Base-by-base conservation (phyloP, 2,888 invertebrate species). In the Dasypogon diadema region DNA sequence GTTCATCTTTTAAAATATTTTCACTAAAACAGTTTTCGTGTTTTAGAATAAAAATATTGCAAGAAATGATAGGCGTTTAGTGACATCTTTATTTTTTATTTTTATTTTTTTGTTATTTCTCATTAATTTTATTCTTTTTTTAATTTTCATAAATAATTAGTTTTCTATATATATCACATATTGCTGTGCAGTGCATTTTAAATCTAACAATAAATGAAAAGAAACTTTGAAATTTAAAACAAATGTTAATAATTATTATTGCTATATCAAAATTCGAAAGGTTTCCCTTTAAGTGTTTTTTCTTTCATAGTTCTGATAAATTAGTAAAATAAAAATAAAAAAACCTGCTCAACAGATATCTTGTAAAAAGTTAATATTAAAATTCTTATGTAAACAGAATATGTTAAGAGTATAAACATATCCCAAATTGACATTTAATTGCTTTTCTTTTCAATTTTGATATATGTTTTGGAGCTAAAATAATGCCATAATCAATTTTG, bases 171-270 rank as follows among this genome's bases (percentile, higher is more conserved):
- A 54, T 70, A 70, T 70, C 70, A 70, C 70, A 70, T 70, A 70
- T 70, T 70, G 70, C 70, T 70, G 70, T 70, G 70, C 70, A 70
- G 70, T 70, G 54, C 70, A 30, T 70, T 56, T 54, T 70, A 70
- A n/a, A 54, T 70, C 30, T 70, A 70, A 54, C 10, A 70, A 70
- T 51, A 16, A 54, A 68, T 10, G 24, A 48, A 51, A 21, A 21
- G 22, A 54, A 30, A 34, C 30, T 16, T 21, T 54, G 34, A 34
- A 54, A 54, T 21, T n/a, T 5, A 54, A 54, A 54, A 8, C 54
- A 22, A 18, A 4, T 54, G 22, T 21, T 10, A 30, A n/a, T 54
- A 26, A 18, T 14, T 54, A 30, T 70, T 30, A 70, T 54, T 70
- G 51, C 65, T 65, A 21, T 70, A 30, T 51, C 14, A 54, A 30